Evolutionary conservation across 92 coral and sea anemone genomes (phyloP).

Genomic region (Desmophyllum pertusum): DNA sequence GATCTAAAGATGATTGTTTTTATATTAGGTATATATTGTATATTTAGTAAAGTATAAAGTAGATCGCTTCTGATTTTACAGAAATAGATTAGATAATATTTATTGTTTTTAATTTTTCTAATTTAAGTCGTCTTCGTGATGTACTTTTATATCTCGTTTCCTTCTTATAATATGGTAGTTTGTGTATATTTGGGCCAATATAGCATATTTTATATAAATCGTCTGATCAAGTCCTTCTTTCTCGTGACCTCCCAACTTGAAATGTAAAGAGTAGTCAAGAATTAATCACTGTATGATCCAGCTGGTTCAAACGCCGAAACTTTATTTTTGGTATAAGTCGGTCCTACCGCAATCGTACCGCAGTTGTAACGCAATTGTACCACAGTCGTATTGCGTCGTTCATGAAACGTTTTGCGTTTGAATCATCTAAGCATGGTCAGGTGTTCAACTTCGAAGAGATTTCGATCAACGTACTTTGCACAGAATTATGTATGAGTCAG

Average conservation of each 20-base stretch:
- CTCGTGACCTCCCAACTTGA: neutral
- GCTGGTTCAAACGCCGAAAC: neutral
- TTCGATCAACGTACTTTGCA: neutral
- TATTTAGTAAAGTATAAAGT: neutral
- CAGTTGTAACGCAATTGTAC: neutral
- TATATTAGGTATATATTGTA: neutral
- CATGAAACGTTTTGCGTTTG: neutral
- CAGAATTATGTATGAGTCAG: neutral
- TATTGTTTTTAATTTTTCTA: neutral
- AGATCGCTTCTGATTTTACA: neutral
- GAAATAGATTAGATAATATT: neutral
- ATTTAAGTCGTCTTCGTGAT: neutral
- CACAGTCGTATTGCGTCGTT: neutral
- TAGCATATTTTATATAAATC: too few relatives aligned
- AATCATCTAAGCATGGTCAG: neutral
- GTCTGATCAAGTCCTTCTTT: neutral
- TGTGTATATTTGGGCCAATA: too few relatives aligned
- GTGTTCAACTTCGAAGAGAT: neutral
- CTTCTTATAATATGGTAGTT: too few relatives aligned
- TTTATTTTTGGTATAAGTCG: too few relatives aligned
- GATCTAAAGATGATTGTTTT: neutral
- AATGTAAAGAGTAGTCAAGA: too few relatives aligned
- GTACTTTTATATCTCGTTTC: neutral
- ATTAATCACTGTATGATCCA: too few relatives aligned
- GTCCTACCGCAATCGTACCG: neutral